These are phyloP conservation scores for Scaptomyza graminum DNA, from an alignment of 1,140 invertebrate species.

Conservation along the genomic window DNA sequence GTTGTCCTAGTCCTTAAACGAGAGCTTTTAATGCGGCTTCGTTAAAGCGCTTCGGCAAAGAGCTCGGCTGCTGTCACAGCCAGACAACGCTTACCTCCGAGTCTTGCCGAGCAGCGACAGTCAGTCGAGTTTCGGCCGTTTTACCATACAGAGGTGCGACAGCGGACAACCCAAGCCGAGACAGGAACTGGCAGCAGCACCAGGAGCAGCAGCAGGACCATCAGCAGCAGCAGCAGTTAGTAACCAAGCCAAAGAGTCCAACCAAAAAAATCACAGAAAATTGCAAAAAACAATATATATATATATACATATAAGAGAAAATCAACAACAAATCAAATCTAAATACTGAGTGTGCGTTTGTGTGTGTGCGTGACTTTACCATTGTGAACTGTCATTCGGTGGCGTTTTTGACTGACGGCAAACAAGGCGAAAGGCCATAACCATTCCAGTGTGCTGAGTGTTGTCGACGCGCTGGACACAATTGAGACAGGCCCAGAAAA, in stretches of 20 bases:
- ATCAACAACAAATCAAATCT: slow-evolving; percentile 25
- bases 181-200: slow-evolving; percentile 12
- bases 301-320: background rate
- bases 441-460: background rate
- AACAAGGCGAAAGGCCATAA: slow-evolving; percentile 4
- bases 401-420: slow-evolving; percentile 25
- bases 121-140: slow-evolving; percentile 82
- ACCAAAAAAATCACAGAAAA: slow-evolving; percentile 6
- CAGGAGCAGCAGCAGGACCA: slow-evolving; percentile 31
- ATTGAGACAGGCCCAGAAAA: slow-evolving; percentile 15
- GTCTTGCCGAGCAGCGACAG: slow-evolving; percentile 32
- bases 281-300: background rate
- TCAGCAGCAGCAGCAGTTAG: slow-evolving; percentile 32
- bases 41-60: slow-evolving; percentile 9
- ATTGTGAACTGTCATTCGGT: slow-evolving; percentile 24
- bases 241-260: slow-evolving; percentile 23
- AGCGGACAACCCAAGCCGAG: slow-evolving; percentile 46
- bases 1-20: slow-evolving; percentile 75
- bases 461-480: slow-evolving; percentile 11
- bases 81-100: slow-evolving; percentile 15
- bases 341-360: slow-evolving; percentile 13
- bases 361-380: background rate
- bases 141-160: slow-evolving; percentile 72
- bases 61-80: slow-evolving; percentile 6
- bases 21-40: slow-evolving; percentile 54